Percentiles rank a stretch among this genome's conserved stretches.
Conservation (phyloP, 2,113 vertebrate genomes). For the Strix aluco region DNA sequence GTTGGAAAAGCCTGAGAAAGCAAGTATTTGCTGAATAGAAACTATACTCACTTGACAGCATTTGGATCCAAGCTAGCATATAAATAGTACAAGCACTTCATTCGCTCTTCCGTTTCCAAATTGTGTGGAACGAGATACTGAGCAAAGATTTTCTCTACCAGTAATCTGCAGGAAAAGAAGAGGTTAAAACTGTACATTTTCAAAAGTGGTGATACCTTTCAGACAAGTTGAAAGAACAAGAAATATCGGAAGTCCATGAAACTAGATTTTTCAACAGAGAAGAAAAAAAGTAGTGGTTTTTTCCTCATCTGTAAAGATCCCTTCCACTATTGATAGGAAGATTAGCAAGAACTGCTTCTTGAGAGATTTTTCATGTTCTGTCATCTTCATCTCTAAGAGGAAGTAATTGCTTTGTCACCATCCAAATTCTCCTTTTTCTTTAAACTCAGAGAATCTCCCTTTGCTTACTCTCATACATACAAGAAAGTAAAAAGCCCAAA, state of each 20-base stretch:
- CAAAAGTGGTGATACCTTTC: background rate
- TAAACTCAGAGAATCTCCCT: background rate
- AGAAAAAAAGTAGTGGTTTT: background rate
- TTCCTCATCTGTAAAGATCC: background rate
- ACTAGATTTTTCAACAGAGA: background rate
- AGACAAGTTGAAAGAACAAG: background rate
- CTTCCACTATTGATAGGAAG: background rate
- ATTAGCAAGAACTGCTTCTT: background rate
- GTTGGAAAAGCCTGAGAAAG: background rate
- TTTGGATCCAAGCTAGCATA: conserved; percentile 98
- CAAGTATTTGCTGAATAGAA: background rate
- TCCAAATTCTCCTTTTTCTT: background rate
- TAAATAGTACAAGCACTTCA: conserved; percentile 99
- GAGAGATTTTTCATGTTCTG: background rate
- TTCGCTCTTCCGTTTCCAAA: conserved; percentile 97
- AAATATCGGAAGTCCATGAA: background rate
- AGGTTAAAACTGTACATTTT: background rate
- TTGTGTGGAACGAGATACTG: conserved; percentile 98
- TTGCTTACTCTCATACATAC: background rate
- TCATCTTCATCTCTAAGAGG: background rate
- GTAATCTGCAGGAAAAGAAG: conserved; percentile 78
- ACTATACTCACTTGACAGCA: conserved; percentile 93
- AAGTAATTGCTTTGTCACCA: background rate
- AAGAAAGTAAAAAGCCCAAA: background rate
- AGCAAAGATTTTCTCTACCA: conserved; percentile 99